Base-by-base conservation (phyloP, 2,113 vertebrate genomes). In the Catharus fuscescens region DNA sequence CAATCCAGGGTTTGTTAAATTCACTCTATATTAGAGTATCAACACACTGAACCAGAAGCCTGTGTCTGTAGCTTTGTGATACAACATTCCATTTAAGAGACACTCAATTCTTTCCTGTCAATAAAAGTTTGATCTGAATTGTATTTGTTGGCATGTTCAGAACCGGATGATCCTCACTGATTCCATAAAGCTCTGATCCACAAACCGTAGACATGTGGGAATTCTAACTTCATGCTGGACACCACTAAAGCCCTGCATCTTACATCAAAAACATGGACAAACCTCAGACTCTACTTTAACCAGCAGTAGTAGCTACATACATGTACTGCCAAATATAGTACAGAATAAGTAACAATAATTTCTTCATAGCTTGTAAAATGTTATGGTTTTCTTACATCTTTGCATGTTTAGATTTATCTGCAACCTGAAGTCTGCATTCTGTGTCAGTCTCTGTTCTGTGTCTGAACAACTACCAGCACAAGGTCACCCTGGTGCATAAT, bases 21-120 rank as follows among this genome's bases (percentile, higher is more conserved):
- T 70, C 0, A 0, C 54, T 54, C 40, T 32, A 1, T 4, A 60
- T 74, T 24, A n/a, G 26, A 54, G 31, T 18, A 66, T 19, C 73
- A 67, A n/a, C 28, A 71, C 25, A 34, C 7, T 61, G 61, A 78
- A 45, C 11, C 62, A 72, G 54, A 86, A 79, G 45, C 24, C 40
- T 31, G 7, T 28, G 19, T 48, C 71, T 40, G 13, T 40, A 67
- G 18, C 20, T 44, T 48, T 57, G 38, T 59, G 36, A 57, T 34
- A 50, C 38, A 76, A 32, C 48, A 60, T 54, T 72, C 29, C 1
- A 32, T 42, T 74, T 47, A 66, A 82, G 10, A 92, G 26, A 80
- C 32, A 73, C 4, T n/a, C 6, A 6, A 60, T 54, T 36, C 32
- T 66, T 66, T 54, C 20, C 34, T 10, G 25, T 66, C 76, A 72